Evolutionary conservation across 2,888 invertebrate genomes (phyloP), one percentile per base, ranked within the genome.

Genomic region (Nudaria mundana): DNA sequence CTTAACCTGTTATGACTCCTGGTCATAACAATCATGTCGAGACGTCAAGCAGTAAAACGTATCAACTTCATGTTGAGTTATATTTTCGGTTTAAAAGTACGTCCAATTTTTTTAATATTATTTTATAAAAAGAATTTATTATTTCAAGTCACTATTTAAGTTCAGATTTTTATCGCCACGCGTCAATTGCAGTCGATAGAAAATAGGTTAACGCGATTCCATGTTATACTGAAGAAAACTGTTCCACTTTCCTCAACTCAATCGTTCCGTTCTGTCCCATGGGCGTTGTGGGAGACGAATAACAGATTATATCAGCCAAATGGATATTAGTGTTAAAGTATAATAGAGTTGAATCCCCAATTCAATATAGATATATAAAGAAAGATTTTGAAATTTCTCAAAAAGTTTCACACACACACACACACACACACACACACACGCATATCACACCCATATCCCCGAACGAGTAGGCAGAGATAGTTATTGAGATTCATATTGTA

Each of bases 251-350:
- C 6, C 10, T 10, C 10, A 20, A 30, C n/a, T 14, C 10, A 2
- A 33, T 30, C 20, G 1, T 11, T 25, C 11, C 6, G 11, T 33
- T 22, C 24, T 11, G 20, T 37, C 32, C 30, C 37, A 13, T 8
- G 30, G 25, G 29, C 12, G 10, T 37, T 12, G 30, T 37, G 14
- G n/a, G 28, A 20, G 7, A 28, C 32, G 37, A 30, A 23, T 37
- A 33, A 42, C 11, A 33, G 37, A 42, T 37, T 42, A 42, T 30
- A 42, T 37, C 14, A 29, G 20, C 13, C 37, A 37, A 41, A 32
- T 37, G 23, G 41, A 32, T 32, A 37, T 32, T 31, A 37, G 20
- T 15, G n/a, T 32, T 29, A 13, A 22, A 13, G 26, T 16, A 23
- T 30, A 20, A 26, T 12, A 13, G 6, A 6, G 26, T 4, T 20